A percentile compares a stretch with the other conserved stretches of the same genome.
Evolutionary conservation across 92 coral and sea anemone genomes (phyloP).

Genomic region (Epizoanthus rinbou): DNA sequence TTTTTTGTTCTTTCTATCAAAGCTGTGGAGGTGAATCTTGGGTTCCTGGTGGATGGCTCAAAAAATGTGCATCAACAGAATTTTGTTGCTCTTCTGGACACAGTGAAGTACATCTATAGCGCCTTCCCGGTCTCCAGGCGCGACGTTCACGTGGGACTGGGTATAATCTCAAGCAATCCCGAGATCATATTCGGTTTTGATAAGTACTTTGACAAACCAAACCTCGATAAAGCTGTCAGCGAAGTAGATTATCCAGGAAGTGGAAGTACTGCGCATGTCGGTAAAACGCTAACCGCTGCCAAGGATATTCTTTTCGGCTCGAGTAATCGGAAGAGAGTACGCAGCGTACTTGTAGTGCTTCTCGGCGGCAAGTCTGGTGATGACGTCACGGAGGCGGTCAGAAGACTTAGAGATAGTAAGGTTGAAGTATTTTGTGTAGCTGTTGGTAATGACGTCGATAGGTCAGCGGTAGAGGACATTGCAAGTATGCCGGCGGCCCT

Average conservation of each 20-base stretch:
- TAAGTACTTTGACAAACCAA: slow-evolving; percentile 67
- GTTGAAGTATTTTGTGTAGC: slow-evolving; percentile 74
- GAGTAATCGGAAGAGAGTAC: slow-evolving; percentile 61
- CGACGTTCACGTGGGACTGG: slow-evolving; percentile 77
- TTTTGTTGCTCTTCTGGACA: slow-evolving; percentile 70
- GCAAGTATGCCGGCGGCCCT: slow-evolving; percentile 61
- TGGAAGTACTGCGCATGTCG: slow-evolving; percentile 61
- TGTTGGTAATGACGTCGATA: slow-evolving; percentile 49
- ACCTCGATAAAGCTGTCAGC: slow-evolving; percentile 66
- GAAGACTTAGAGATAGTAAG: slow-evolving; percentile 60
- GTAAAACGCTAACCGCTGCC: slow-evolving; percentile 63
- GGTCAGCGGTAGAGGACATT: slow-evolving; percentile 43
- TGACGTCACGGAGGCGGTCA: slow-evolving; percentile 63
- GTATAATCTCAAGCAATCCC: slow-evolving; percentile 66
- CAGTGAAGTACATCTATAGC: slow-evolving; percentile 74
- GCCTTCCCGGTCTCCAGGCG: slow-evolving; percentile 78
- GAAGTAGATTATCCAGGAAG: slow-evolving; percentile 71
- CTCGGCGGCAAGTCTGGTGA: slow-evolving; percentile 73
- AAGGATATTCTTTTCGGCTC: slow-evolving; percentile 69
- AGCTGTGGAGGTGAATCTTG: slow-evolving; percentile 90
- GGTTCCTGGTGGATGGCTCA: slow-evolving; percentile 88
- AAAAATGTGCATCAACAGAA: slow-evolving; percentile 63
- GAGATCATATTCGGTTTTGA: slow-evolving; percentile 76
- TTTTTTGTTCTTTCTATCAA: not conserved
- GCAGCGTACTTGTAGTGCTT: slow-evolving; percentile 69